Conservation (phyloP, 2,797 vertebrate genomes). For the Heterohyrax brucei region DNA sequence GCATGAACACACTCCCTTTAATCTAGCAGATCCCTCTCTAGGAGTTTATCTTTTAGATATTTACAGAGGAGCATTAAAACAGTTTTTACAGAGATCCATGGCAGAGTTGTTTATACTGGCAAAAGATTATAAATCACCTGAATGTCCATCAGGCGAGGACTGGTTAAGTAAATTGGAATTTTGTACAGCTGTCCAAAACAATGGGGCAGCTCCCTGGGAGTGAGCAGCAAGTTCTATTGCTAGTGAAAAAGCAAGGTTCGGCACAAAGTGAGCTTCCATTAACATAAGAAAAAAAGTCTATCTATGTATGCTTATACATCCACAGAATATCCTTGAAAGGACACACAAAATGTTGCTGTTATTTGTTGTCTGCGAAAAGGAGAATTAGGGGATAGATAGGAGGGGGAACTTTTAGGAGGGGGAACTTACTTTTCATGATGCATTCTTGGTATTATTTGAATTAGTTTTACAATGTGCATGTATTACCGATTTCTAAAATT, state of each 20-base stretch:
- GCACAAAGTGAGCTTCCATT: constrained; percentile 23
- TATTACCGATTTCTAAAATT: constrained; percentile 33
- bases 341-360: constrained; percentile 6
- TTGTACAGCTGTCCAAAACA: constrained; percentile 56
- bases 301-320: neutral
- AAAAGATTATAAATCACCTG: constrained; percentile 62
- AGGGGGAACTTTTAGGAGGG: neutral
- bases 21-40: neutral
- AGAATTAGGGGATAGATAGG: neutral
- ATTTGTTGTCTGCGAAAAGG: neutral
- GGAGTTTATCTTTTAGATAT: constrained; percentile 68
- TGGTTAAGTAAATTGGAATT: constrained; percentile 69
- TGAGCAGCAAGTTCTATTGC: constrained; percentile 16
- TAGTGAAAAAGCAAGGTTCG: constrained; percentile 49
- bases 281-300: neutral
- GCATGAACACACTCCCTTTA: neutral
- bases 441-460: constrained; percentile 13
- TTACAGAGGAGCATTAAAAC: constrained; percentile 39
- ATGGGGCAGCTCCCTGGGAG: neutral
- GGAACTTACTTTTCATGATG: neutral
- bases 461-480: neutral
- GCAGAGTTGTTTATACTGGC: constrained; percentile 63
- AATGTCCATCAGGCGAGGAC: constrained; percentile 12
- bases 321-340: constrained; percentile 11
- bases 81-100: neutral